Percentiles rank a stretch among this genome's conserved stretches.
Conservation (phyloP, 2,888 invertebrate genomes). For the Liposcelis brunnea region DNA sequence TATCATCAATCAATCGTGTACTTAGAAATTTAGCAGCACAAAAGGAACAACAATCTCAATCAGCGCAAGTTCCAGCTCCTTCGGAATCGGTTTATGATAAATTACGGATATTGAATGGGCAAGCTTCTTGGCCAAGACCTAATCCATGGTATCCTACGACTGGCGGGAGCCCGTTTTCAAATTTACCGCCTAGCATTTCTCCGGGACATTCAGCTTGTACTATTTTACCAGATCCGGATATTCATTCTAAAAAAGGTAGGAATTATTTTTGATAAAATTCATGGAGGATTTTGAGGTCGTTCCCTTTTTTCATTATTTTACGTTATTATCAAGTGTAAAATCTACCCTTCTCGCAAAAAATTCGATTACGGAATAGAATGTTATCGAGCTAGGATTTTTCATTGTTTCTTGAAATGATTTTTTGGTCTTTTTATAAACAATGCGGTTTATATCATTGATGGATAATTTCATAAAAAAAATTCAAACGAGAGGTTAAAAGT, state of each 20-base stretch:
- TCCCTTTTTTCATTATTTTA: no score
- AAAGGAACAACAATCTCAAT: slow-evolving; percentile 66
- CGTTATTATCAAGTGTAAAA: no score
- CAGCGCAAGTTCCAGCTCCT: slow-evolving; percentile 34
- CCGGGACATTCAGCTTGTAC: slow-evolving; percentile 14
- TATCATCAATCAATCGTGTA: slow-evolving; percentile 95
- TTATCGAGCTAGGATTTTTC: no score
- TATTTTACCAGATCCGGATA: slow-evolving; percentile 13
- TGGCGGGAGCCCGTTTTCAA: slow-evolving; percentile 17
- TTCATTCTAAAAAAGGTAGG: slow-evolving; percentile 18
- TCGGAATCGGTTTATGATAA: slow-evolving; percentile 90
- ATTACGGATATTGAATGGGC: slow-evolving; percentile 87
- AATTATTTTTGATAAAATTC: no score
- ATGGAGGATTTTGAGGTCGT: no score
- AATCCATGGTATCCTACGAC: slow-evolving; percentile 18
- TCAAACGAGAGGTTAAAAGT: no score
- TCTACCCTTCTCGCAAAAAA: no score
- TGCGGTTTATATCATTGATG: no score
- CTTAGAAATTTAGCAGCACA: slow-evolving; percentile 89
- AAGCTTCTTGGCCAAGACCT: slow-evolving; percentile 27
- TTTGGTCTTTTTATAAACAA: no score
- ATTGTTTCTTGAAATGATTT: no score
- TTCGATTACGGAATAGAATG: no score
- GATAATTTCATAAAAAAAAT: no score
- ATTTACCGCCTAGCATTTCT: slow-evolving; percentile 15